A percentile compares a stretch with the other conserved stretches of the same genome.
Evolutionary conservation across 37 sponge, comb jelly and placozoan genomes (phyloP).

Genomic region (Diacarnus erythraeanus): DNA sequence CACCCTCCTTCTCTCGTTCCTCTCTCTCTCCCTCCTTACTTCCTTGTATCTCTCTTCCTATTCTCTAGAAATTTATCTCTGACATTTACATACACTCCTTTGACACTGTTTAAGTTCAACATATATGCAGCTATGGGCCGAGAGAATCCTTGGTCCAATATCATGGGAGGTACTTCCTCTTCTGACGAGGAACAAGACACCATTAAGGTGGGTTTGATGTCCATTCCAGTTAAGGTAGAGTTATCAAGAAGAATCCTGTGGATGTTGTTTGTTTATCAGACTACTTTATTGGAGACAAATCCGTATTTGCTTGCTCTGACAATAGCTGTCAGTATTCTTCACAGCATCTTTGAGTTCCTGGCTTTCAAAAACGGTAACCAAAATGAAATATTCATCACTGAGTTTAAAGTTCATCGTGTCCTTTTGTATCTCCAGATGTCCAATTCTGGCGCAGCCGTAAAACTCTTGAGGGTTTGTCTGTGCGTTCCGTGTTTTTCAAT

Average conservation of each 20-base stretch:
- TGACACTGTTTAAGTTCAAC: constrained; percentile 92
- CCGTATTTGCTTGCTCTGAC: constrained; percentile 94
- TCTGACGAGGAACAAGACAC: constrained; percentile 96
- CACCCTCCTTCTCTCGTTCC: background rate
- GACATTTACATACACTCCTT: constrained; percentile 68
- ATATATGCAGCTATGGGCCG: constrained; percentile 84
- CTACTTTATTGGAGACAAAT: constrained; percentile 94
- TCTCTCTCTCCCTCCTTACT: background rate
- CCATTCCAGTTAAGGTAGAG: background rate
- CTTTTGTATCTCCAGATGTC: constrained; percentile 71
- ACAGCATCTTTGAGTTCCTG: constrained; percentile 97
- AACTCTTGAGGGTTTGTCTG: constrained; percentile 91
- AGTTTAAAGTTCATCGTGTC: background rate
- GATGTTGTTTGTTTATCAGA: constrained; percentile 23
- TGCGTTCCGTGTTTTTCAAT: constrained; percentile 91
- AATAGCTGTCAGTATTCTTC: constrained; percentile 84
- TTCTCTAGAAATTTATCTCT: constrained; percentile 53
- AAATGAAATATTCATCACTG: background rate
- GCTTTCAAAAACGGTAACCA: constrained; percentile 97
- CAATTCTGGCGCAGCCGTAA: constrained; percentile 96
- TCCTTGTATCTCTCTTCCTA: background rate
- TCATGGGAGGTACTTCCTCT: constrained; percentile 42
- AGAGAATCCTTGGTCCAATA: constrained; percentile 69
- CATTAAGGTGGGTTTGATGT: constrained; percentile 68
- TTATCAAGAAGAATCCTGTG: background rate